Evolutionary conservation across 2,113 vertebrate species (phyloP).

Genomic region (Eurypyga helias): DNA sequence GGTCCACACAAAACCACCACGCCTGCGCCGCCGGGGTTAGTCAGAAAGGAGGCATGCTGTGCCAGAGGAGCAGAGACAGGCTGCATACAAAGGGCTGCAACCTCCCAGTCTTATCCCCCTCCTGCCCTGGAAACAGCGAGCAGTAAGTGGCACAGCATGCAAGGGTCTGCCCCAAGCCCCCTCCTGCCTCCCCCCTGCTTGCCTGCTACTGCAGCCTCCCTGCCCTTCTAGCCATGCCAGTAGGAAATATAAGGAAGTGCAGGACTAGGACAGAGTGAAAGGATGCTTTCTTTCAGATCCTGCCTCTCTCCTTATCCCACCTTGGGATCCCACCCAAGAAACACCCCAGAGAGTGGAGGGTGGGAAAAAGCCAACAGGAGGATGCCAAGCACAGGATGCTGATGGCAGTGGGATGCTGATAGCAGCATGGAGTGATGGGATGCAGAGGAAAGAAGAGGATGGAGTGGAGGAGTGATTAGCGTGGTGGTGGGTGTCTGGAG

Average conservation of each 20-base stretch:
- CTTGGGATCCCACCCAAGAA: background rate
- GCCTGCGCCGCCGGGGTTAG: background rate
- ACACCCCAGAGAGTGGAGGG: background rate
- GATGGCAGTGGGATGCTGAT: background rate
- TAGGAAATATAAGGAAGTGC: background rate
- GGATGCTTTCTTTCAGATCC: background rate
- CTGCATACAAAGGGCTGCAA: background rate
- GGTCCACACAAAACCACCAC: background rate
- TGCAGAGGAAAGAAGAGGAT: background rate
- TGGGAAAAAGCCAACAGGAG: background rate
- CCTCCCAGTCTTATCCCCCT: background rate
- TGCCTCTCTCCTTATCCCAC: background rate
- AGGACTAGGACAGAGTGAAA: background rate
- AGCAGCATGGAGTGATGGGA: background rate
- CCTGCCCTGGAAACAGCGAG: background rate
- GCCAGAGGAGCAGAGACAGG: background rate
- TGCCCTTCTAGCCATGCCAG: background rate
- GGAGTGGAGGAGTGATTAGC: background rate
- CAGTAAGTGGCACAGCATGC: background rate
- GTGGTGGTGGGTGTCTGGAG: conserved; percentile 1
- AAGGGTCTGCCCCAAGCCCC: background rate
- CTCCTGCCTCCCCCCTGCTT: background rate
- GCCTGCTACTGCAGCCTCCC: accelerated
- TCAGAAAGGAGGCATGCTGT: background rate
- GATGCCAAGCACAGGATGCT: background rate